Evolutionary conservation across 2,797 vertebrate genomes (phyloP), one percentile per base, ranked within the genome.

Genomic region (Bovichtus variegatus): DNA sequence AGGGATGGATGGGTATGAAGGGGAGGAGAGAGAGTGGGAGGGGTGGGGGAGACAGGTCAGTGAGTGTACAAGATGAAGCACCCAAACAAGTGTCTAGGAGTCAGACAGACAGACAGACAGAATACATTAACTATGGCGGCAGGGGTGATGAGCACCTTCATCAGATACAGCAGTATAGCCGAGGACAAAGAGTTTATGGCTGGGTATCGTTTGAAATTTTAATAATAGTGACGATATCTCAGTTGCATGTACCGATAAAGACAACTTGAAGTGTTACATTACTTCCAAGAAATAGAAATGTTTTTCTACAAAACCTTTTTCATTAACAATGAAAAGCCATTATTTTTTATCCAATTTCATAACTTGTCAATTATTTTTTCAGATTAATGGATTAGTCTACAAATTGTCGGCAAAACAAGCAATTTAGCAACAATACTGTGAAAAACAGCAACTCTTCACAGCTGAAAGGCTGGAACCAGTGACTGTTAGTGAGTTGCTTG

Each of bases 71-170:
- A 76, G 81, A 74, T 47, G 21, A 51, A 83, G 67, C 81, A 90
- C 67, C 82, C 83, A 92, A 90, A 90, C 82, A 91, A 91, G 77
- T 84, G 80, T 91, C 83, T 78, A 50, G 50, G n/a, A 80, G 51
- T 70, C 75, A 84, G 80, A 40, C 77, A 84, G 80, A 43, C 75
- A 81, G 76, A 69, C 81, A 84, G 84, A 91, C 88, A 89, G 85
- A 88, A 88, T 80, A 84, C 85, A 93, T 88, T 81, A 88, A 89
- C n/a, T 8, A 16, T 66, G 81, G 57, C 69, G 49, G 72, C 50
- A 43, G 38, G 38, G 53, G 31, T 12, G 69, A 75, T 8, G 21
- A 18, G 55, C 65, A 81, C 61, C 71, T 38, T 66, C 74, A 40
- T 71, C 65, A 63, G 29, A 82, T 10, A 53, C 46, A 53, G 51